Evolutionary conservation across 2,113 vertebrate species (phyloP), one percentile per base, ranked within the genome.

Genomic region (Phaethon lepturus): DNA sequence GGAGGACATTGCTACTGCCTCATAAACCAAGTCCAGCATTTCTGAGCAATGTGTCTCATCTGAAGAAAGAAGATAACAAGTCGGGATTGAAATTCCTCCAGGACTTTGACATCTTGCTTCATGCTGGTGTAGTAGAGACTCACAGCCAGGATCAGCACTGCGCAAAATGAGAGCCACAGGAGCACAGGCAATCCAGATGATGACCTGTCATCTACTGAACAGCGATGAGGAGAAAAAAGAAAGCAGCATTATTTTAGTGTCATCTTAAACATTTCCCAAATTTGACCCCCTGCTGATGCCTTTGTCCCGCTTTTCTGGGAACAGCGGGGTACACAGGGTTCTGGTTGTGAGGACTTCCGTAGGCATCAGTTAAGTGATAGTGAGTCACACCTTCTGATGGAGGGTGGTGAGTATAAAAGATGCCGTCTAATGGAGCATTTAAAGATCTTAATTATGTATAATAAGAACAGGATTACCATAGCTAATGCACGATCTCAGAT

Each of bases 1-100:
- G 2, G 11, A 60, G 44, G 52, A 42, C 33, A 2, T 24, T 1
- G 76, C 98, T 98, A 99, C 91, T 99, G 98, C 97, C 98, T 98
- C 90, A 97, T 98, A 74, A 99, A 95, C 98, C 98, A 98, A 90
- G 97, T 98, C 99, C 99, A 99, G 95, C 98, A 99, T 87, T 98
- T 97, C 97, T 99, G 98, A 87, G 98, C 97, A 12, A 96, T 11
- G 9, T 98, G 99, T 93, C 98, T 99, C 92, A 99, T 93, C 29
- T 98, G 99, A 93, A 99, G 96, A 92, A 98, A 82, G 96, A 98
- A 97, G 82, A 98, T 97, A 18, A 99, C 98, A 86, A 99, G 95
- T 29, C 64, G 82, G 17, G 99, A 98, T 93, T 98, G 97, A 88
- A 99, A 98, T 95, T 99, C 98, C 95, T 99, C 98, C 50, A 99